Evolutionary conservation across 2,113 vertebrate genomes (phyloP).

Genomic region (Phalacrocorax brasilianus): DNA sequence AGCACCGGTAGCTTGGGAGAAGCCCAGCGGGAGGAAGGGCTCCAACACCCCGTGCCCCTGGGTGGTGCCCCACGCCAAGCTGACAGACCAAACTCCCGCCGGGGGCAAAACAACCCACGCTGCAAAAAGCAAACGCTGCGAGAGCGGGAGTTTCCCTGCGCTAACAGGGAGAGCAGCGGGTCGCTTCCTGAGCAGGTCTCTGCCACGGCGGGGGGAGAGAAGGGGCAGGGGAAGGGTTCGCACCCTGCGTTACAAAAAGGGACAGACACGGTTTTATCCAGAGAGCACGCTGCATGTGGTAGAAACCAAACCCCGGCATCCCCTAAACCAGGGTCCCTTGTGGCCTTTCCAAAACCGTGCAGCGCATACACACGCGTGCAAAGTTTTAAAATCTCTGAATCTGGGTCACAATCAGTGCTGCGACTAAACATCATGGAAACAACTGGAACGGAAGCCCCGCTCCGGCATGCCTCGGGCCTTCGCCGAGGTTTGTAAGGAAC

Average conservation of each 20-base stretch:
- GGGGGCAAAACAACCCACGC: background rate
- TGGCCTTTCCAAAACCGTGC: background rate
- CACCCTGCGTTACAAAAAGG: fast-evolving
- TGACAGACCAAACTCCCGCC: background rate
- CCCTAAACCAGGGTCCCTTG: background rate
- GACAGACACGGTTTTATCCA: background rate
- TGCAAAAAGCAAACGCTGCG: background rate
- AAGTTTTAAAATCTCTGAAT: background rate
- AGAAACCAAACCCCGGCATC: background rate
- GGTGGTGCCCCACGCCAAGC: background rate
- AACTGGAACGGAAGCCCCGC: background rate
- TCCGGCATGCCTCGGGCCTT: background rate
- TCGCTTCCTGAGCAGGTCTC: background rate
- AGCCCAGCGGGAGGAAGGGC: background rate
- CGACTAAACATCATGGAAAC: background rate
- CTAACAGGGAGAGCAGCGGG: fast-evolving
- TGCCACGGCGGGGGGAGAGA: background rate
- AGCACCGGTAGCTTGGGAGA: background rate
- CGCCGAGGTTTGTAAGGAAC: background rate
- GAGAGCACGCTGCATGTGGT: background rate
- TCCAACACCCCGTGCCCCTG: fast-evolving
- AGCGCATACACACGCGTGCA: fast-evolving
- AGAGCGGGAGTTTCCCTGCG: background rate
- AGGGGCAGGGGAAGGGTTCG: background rate
- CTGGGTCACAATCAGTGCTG: background rate